Conservation (phyloP, 2,888 invertebrate species). For the Tuta absoluta region DNA sequence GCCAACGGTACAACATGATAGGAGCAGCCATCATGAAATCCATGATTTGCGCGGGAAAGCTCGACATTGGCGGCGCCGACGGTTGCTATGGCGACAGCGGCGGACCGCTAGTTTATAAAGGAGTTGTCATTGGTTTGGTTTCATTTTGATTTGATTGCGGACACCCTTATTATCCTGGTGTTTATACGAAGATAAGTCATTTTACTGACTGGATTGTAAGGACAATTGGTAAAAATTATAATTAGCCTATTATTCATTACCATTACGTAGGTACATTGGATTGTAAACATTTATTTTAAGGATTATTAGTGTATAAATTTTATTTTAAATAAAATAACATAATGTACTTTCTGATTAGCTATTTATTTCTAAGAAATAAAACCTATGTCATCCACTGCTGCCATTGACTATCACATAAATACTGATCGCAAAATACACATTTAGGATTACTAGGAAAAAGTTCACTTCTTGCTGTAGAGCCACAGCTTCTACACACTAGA, state of each 20-base stretch:
- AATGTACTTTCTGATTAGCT: neutral
- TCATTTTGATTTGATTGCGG: slow-evolving; percentile 74
- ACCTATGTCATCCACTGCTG: neutral
- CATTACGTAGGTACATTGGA: neutral
- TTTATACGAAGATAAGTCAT: slow-evolving; percentile 70
- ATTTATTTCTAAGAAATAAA: neutral
- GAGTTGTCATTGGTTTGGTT: slow-evolving; percentile 67
- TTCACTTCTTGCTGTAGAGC: slow-evolving; percentile 53
- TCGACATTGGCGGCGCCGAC: slow-evolving; percentile 65
- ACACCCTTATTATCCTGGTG: slow-evolving; percentile 67
- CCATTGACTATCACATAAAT: slow-evolving; percentile 39
- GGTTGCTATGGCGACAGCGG: slow-evolving; percentile 75
- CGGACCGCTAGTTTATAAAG: slow-evolving; percentile 70
- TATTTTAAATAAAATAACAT: neutral
- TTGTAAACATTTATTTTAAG: neutral
- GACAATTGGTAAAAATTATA: slow-evolving; percentile 56
- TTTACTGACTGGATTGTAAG: slow-evolving; percentile 71
- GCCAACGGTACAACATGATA: slow-evolving; percentile 58
- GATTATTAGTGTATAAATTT: slow-evolving; percentile 8
- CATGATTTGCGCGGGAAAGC: slow-evolving; percentile 70
- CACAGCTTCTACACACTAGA: slow-evolving; percentile 59
- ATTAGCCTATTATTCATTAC: slow-evolving; percentile 40
- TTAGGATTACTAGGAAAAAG: slow-evolving; percentile 46
- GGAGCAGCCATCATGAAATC: slow-evolving; percentile 61
- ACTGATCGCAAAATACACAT: slow-evolving; percentile 67